phyloP scores from a whole-genome alignment of 2,113 vertebrate genomes.

The Vireo altiloquus region DNA sequence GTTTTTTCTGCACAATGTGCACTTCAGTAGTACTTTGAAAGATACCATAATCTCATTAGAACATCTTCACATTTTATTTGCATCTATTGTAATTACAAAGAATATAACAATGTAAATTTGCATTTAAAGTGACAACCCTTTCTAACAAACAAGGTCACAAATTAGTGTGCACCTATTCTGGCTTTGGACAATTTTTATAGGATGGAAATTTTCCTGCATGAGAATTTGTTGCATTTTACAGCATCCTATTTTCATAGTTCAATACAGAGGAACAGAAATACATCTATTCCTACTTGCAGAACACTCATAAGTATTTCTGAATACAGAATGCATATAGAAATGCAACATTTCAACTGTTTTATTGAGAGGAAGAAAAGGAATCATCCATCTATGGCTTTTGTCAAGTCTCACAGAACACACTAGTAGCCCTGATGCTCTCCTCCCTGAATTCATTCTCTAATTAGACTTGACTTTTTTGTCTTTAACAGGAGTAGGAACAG shows the following conservation, averaged over 20 bases:
- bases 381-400: not conserved
- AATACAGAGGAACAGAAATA: constrained; percentile 34
- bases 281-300: constrained; percentile 8
- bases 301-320: not conserved
- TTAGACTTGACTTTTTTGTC: not conserved
- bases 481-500: not conserved
- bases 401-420: not conserved
- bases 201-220: not conserved
- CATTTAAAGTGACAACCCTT: constrained; percentile 87
- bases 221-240: not conserved
- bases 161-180: constrained; percentile 48
- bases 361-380: not conserved
- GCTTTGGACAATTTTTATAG: constrained; percentile 26
- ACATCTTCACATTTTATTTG: constrained; percentile 83
- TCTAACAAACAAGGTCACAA: constrained; percentile 72
- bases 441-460: not conserved
- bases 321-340: not conserved
- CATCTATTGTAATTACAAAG: constrained; percentile 90
- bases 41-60: constrained; percentile 36
- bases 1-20: not conserved
- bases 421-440: not conserved
- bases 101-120: constrained; percentile 79
- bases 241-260: not conserved
- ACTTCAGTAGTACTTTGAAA: constrained; percentile 41
- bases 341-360: not conserved